These are phyloP conservation scores for Sinonovacula constricta DNA, from an alignment of 1,140 invertebrate genomes.

Conservation along the genomic window DNA sequence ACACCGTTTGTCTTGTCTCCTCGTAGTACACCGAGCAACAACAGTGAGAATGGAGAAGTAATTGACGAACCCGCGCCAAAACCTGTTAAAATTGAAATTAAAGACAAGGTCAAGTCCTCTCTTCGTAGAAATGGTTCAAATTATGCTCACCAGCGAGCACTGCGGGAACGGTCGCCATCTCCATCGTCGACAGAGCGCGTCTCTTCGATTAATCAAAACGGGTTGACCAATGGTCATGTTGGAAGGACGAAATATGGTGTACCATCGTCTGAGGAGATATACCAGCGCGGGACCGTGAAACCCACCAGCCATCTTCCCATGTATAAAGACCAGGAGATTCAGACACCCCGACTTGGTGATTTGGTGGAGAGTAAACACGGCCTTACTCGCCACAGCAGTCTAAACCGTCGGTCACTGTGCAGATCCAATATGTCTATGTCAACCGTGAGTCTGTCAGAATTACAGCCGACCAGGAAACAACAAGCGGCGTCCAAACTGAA, in stretches of 20 bases:
- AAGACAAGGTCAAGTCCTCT: background rate
- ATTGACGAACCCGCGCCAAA: background rate
- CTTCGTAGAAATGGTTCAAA: background rate
- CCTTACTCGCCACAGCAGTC: conserved; percentile 34
- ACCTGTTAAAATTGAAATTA: background rate
- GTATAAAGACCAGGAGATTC: conserved; percentile 1
- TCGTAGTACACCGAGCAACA: conserved; percentile 16
- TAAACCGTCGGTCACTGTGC: conserved; percentile 31
- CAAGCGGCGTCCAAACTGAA: conserved; percentile 44
- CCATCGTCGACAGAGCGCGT: no score
- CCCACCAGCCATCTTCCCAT: conserved; percentile 16
- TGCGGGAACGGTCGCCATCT: background rate
- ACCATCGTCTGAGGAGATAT: background rate
- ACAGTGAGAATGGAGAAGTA: background rate
- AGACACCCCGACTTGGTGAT: conserved; percentile 37
- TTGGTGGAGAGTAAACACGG: conserved; percentile 24
- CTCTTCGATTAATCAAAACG: no score
- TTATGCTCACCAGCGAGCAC: background rate
- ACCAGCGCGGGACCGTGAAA: conserved; percentile 20
- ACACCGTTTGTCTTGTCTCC: conserved; percentile 15
- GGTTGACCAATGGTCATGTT: no score
- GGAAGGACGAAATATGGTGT: background rate
- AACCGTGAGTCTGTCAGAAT: conserved; percentile 33
- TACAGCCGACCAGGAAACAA: conserved; percentile 44
- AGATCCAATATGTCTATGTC: conserved; percentile 20